A percentile compares a stretch with the other conserved stretches of the same genome.
Conservation (phyloP, 2,797 vertebrate genomes). For the Phrynocephalus forsythii region DNA sequence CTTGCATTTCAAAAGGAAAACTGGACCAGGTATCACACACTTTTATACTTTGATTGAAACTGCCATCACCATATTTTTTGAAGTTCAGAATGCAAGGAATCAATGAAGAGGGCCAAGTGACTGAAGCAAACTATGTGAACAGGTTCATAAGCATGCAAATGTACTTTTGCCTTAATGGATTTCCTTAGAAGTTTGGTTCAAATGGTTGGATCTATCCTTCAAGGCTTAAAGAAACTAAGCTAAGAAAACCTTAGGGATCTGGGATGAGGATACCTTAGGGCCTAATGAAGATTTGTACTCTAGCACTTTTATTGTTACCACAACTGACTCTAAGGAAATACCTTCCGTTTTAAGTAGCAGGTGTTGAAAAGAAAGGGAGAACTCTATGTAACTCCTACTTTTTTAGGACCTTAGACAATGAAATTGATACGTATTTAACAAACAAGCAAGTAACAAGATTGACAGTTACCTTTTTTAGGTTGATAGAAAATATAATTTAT, state of each 20-base stretch:
- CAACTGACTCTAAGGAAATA: background rate
- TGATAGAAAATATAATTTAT: conserved; percentile 15
- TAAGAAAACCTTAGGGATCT: too few relatives aligned
- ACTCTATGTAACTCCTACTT: background rate
- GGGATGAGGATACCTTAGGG: too few relatives aligned
- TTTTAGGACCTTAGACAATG: background rate
- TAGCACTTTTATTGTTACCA: too few relatives aligned
- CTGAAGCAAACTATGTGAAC: background rate
- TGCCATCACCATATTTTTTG: too few relatives aligned
- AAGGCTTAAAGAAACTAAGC: too few relatives aligned
- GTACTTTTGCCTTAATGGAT: background rate
- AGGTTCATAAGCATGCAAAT: background rate
- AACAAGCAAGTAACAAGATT: background rate
- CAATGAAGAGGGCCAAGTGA: background rate
- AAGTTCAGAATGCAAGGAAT: background rate
- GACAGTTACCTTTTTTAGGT: conserved; percentile 14
- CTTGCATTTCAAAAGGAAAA: background rate
- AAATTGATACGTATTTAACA: background rate
- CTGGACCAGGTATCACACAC: background rate
- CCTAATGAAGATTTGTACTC: background rate
- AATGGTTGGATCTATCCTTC: too few relatives aligned
- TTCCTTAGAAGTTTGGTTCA: too few relatives aligned
- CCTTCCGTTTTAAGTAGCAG: background rate
- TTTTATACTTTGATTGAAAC: background rate
- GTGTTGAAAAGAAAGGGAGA: background rate